phyloP scores from a whole-genome alignment of 2,113 vertebrate genomes.

The Ptilorrhoa leucosticta region DNA sequence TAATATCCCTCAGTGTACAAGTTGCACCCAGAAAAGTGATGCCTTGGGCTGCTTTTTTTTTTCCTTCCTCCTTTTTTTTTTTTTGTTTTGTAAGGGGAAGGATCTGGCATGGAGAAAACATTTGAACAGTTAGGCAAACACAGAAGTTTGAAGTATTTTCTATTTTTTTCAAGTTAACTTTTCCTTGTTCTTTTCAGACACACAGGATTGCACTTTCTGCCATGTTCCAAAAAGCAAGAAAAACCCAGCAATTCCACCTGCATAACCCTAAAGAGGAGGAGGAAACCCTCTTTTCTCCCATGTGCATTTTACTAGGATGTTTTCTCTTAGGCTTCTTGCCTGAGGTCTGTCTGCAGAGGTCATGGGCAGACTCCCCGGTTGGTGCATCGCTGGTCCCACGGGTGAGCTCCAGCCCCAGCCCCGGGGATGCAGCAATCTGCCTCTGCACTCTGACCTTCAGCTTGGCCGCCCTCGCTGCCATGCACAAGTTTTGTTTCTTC shows the following conservation, averaged over 20 bases:
- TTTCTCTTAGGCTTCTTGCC: not conserved
- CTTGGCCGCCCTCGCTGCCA: conserved; percentile 25
- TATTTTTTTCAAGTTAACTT: not conserved
- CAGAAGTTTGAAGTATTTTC: not conserved
- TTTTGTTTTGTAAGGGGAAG: not conserved
- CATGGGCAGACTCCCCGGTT: not conserved
- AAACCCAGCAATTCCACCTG: not conserved
- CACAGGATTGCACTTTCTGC: accelerated
- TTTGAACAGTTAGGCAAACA: conserved; percentile 10
- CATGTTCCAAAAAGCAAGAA: not conserved
- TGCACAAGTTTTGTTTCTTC: conserved; percentile 55
- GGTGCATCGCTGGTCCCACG: not conserved
- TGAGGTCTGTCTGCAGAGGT: not conserved
- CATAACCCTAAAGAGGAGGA: not conserved
- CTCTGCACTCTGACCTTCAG: conserved; percentile 54
- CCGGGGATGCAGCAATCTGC: conserved; percentile 14
- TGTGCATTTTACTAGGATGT: conserved; percentile 7
- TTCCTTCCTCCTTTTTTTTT: accelerated
- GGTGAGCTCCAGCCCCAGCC: conserved; percentile 34
- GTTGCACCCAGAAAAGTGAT: not conserved
- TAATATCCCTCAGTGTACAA: not conserved
- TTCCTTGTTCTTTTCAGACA: not conserved
- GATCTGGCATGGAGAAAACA: not conserved
- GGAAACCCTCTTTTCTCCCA: not conserved
- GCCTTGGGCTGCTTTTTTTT: not conserved